Percentiles rank a stretch among this genome's conserved stretches.
These are phyloP conservation scores for Pterophyllum scalare DNA, from an alignment of 2,113 vertebrate genomes.

Conservation along the genomic window DNA sequence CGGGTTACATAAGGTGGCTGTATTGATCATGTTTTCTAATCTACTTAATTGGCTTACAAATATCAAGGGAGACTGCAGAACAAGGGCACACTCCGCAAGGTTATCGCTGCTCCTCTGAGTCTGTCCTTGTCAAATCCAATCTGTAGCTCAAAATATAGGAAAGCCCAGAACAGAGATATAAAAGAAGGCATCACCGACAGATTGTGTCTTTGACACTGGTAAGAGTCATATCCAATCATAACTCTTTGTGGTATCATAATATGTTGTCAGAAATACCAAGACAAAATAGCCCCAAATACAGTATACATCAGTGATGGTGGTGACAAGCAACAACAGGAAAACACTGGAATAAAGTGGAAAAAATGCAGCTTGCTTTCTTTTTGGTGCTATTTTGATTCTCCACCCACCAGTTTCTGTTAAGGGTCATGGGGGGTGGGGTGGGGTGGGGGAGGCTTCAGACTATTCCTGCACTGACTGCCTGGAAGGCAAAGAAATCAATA, in stretches of 20 bases:
- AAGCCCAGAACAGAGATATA: slow-evolving; percentile 7
- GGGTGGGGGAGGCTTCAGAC: not conserved
- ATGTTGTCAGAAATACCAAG: not conserved
- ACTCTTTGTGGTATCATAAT: not conserved
- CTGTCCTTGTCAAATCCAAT: slow-evolving; percentile 57
- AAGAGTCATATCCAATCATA: not conserved
- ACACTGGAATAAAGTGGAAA: slow-evolving; percentile 1
- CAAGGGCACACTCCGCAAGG: slow-evolving; percentile 34
- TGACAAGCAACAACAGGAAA: not conserved
- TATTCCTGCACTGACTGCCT: slow-evolving; percentile 50
- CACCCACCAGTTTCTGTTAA: slow-evolving; percentile 53
- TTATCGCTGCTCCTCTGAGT: slow-evolving; percentile 31
- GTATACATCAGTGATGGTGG: not conserved
- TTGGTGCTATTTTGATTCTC: slow-evolving; percentile 26
- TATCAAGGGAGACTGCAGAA: slow-evolving; percentile 49
- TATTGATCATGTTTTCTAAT: slow-evolving; percentile 64
- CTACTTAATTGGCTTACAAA: slow-evolving; percentile 62
- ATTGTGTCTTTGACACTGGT: not conserved
- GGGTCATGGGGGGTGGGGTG: slow-evolving; percentile 21
- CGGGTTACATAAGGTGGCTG: slow-evolving; percentile 12
- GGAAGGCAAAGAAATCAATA: slow-evolving; percentile 47
- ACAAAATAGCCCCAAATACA: not conserved
- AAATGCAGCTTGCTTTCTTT: not conserved
- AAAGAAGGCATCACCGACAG: slow-evolving; percentile 19
- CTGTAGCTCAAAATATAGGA: slow-evolving; percentile 15